Base-by-base conservation (phyloP, 1,140 invertebrate genomes). In the Bemisia tabaci region DNA sequence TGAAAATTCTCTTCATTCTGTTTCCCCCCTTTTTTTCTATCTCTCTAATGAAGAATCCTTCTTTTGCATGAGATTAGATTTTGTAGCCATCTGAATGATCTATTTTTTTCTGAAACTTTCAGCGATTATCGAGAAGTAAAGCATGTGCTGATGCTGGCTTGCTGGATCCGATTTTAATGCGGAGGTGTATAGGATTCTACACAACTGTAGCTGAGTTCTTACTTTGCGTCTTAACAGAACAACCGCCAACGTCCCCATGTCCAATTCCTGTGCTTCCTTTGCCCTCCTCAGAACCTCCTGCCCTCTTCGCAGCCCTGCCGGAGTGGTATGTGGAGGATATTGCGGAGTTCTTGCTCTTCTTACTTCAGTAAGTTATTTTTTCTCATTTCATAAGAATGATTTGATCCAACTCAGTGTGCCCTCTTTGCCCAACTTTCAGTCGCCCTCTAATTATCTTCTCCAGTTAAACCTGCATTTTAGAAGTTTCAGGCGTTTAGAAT, bases 281-380 rank as follows among this genome's bases (percentile, higher is more conserved):
- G 67, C 84, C 84, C 63, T 1, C 79, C 81, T 12, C 72, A 73
- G 68, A 84, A 83, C 66, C 86, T 63, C 83, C 90, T 25, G 82
- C 84, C 74, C 80, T 86, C 69, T 97, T 97, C 81, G 85, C 88
- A 62, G 90, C 91, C 70, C 80, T 95, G 71, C 95, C 95, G 22
- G 95, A 98, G 78, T 97, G 93, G 89, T 97, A 95, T 76, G 86
- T 97, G 61, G 95, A 97, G 76, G 95, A 98, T 77, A 89, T 97
- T 67, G 93, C 94, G 22, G 94, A 97, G 76, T 95, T 95, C 78
- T 82, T 97, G 70, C 84, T 95, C 17, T 96, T 97, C 75, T 85
- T 88, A 5, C 82, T 96, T 72, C 93, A 95, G 90, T 95, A 83
- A 92, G 90, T 89, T 65, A 67, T 64, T 66, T 48, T 60, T 11